Evolutionary conservation across 2,797 vertebrate genomes (phyloP).

Genomic region (Enoplosus armatus): DNA sequence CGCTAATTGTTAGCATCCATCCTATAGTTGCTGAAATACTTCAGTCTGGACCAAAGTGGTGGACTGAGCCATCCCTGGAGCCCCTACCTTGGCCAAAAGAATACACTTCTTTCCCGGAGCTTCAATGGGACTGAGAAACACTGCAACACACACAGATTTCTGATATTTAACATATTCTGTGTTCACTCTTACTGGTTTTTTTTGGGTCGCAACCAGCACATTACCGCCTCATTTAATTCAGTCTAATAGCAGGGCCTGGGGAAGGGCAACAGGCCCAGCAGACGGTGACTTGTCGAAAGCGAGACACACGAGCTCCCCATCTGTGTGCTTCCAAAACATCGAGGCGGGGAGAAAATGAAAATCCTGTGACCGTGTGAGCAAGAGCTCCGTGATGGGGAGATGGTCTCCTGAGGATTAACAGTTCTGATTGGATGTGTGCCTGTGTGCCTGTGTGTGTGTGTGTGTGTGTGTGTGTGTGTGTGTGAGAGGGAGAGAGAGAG

Average conservation of each 20-base stretch:
- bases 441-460: not conserved
- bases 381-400: not conserved
- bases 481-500: not conserved
- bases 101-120: not conserved
- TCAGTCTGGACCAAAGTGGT: not conserved
- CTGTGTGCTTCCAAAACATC: constrained; percentile 13
- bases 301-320: constrained; percentile 8
- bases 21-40: not conserved
- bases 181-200: not conserved
- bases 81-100: not conserved
- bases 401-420: constrained; percentile 17
- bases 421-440: not conserved
- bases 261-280: not conserved
- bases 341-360: constrained; percentile 35
- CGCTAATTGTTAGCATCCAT: not conserved
- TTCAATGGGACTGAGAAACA: not conserved
- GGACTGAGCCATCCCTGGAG: too few species aligned
- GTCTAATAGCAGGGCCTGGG: not conserved
- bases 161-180: not conserved
- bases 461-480: constrained; percentile 6
- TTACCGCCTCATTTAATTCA: not conserved
- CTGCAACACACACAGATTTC: not conserved
- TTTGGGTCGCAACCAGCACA: not conserved
- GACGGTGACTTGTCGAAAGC: not conserved
- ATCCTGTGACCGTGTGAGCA: constrained; percentile 46